Evolutionary conservation across 1,140 invertebrate species (phyloP).

Genomic region (Adelges cooleyi): DNA sequence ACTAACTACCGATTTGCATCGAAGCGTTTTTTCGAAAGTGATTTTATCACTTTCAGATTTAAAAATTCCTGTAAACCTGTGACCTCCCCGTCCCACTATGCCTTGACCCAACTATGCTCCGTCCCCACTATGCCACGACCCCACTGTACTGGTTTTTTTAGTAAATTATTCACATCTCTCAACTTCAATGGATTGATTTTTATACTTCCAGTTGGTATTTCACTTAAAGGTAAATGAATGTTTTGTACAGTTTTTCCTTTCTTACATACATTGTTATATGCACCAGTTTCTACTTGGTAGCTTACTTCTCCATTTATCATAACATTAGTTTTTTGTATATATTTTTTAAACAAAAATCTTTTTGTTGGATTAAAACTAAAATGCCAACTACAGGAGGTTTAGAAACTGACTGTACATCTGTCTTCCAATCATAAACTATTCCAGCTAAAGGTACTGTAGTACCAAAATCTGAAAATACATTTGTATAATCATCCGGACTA

Average conservation of each 20-base stretch:
- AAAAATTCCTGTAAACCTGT: no score
- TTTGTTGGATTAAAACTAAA: constrained; percentile 30
- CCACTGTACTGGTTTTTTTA: no score
- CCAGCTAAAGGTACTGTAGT: constrained; percentile 25
- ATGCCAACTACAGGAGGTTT: constrained; percentile 25
- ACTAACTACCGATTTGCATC: no score
- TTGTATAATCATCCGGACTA: constrained; percentile 21
- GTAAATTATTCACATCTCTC: neutral
- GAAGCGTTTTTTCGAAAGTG: no score
- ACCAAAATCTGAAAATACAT: constrained; percentile 28
- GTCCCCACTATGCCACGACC: no score
- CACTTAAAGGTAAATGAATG: neutral
- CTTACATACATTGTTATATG: neutral
- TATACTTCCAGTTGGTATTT: neutral
- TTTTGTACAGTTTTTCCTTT: neutral
- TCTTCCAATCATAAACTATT: constrained; percentile 29
- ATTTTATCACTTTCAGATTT: no score
- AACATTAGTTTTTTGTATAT: constrained; percentile 17
- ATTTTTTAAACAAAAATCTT: constrained; percentile 28
- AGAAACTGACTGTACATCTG: neutral
- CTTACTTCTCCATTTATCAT: constrained; percentile 22
- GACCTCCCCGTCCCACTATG: no score
- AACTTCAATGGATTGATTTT: neutral
- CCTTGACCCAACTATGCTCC: no score
- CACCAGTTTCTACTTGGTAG: neutral